Conservation (phyloP, 1,140 invertebrate genomes). For the Macrotrachela quadricornifera region DNA sequence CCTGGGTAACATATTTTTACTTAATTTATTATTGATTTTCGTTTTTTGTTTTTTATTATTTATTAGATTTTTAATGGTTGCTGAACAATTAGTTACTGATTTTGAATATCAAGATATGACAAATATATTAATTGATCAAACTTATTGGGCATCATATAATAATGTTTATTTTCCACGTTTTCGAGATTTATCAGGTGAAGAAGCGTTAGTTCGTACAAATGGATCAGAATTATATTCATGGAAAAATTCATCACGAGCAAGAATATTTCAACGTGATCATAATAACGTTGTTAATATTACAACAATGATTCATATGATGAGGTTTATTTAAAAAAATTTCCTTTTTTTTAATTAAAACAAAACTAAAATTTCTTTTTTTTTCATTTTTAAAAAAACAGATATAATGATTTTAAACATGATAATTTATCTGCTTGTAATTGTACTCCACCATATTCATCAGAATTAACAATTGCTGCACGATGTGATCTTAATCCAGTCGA, state of each 20-base stretch:
- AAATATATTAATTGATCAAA: too few relatives aligned
- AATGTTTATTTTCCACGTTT: slow-evolving; percentile 26
- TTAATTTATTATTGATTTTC: too few relatives aligned
- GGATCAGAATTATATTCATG: slow-evolving; percentile 39
- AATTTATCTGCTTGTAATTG: slow-evolving; percentile 46
- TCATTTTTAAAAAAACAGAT: too few relatives aligned
- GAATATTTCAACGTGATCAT: slow-evolving; percentile 42
- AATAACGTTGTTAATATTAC: slow-evolving; percentile 34
- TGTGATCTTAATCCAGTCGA: slow-evolving; percentile 45
- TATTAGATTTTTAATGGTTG: slow-evolving; percentile 13
- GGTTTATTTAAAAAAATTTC: slow-evolving; percentile 15
- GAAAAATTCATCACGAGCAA: slow-evolving; percentile 40
- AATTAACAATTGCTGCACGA: slow-evolving; percentile 47
- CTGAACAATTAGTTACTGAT: too few relatives aligned
- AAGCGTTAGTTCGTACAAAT: too few relatives aligned
- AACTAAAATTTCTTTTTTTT: slow-evolving; percentile 1
- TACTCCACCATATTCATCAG: slow-evolving; percentile 45
- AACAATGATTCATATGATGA: slow-evolving; percentile 41
- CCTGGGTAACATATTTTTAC: too few relatives aligned
- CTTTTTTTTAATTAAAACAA: not conserved
- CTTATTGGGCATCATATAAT: too few relatives aligned
- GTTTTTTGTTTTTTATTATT: too few relatives aligned
- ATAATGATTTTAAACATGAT: slow-evolving; percentile 50
- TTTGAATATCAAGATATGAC: too few relatives aligned
- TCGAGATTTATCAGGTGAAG: slow-evolving; percentile 32